Conservation (phyloP, 2,888 invertebrate genomes). For the Notodonta dromedarius region DNA sequence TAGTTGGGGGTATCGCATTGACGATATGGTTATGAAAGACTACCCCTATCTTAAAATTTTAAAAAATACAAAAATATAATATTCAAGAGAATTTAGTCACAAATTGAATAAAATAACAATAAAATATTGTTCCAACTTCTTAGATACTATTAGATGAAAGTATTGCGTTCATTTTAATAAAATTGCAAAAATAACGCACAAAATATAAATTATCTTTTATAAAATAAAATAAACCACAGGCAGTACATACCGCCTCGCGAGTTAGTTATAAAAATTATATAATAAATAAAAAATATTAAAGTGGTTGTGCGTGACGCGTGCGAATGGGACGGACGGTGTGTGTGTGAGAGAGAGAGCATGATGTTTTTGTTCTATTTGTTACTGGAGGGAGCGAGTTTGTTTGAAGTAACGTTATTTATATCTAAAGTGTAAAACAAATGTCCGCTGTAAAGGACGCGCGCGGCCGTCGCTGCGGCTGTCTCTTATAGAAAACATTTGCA, state of each 20-base stretch:
- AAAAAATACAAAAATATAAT: too few species aligned
- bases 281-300: slow-evolving; percentile 49
- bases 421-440: too few species aligned
- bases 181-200: not conserved
- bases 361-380: slow-evolving; percentile 24
- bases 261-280: slow-evolving; percentile 47
- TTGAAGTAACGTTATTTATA: too few species aligned
- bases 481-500: not conserved
- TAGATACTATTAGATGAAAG: not conserved
- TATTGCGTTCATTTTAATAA: not conserved
- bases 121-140: too few species aligned
- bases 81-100: too few species aligned
- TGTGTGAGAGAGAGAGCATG: slow-evolving; percentile 35
- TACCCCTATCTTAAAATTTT: too few species aligned
- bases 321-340: slow-evolving; percentile 42
- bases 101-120: too few species aligned
- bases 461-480: too few species aligned
- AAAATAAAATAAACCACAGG: not conserved
- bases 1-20: too few species aligned
- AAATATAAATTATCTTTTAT: not conserved
- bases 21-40: too few species aligned
- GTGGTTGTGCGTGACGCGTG: slow-evolving; percentile 68
- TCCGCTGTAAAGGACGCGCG: too few species aligned
- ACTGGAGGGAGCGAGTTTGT: slow-evolving; percentile 11
- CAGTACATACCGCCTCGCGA: slow-evolving; percentile 4